Percentiles rank a stretch among this genome's conserved stretches.
Conservation (phyloP, 2,888 invertebrate species). For the Eucera pruinosa region DNA sequence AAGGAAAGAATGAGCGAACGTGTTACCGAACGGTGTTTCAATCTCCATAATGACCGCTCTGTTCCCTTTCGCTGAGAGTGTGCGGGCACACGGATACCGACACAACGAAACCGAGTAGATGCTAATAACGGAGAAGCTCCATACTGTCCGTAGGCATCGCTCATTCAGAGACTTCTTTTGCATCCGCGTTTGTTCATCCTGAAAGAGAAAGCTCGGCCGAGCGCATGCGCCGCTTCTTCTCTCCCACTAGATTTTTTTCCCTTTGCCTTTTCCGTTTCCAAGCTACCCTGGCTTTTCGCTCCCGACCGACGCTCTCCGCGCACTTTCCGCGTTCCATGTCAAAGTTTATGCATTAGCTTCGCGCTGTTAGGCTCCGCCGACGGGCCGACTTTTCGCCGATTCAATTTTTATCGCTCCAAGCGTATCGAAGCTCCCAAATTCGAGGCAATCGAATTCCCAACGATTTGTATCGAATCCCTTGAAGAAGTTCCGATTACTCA, state of each 20-base stretch:
- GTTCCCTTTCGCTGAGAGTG: constrained; percentile 59
- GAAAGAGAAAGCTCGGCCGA: constrained; percentile 56
- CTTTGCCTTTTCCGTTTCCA: constrained; percentile 21
- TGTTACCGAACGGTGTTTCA: constrained; percentile 76
- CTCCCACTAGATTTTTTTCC: constrained; percentile 5
- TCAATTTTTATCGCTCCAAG: too few relatives aligned
- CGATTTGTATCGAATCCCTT: too few relatives aligned
- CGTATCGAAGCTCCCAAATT: too few relatives aligned
- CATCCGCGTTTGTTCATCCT: constrained; percentile 73
- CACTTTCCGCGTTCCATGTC: too few relatives aligned
- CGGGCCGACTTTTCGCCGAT: too few relatives aligned
- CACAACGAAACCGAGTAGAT: constrained; percentile 73
- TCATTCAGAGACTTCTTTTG: constrained; percentile 77
- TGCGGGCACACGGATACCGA: constrained; percentile 49
- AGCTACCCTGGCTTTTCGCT: neutral
- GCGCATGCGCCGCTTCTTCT: constrained; percentile 16
- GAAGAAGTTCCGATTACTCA: too few relatives aligned
- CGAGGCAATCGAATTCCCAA: too few relatives aligned
- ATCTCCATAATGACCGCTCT: constrained; percentile 82
- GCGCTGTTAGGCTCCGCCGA: too few relatives aligned
- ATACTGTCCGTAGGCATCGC: constrained; percentile 73
- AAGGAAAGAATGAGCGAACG: constrained; percentile 64
- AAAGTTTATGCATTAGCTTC: too few relatives aligned
- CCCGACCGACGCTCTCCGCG: constrained; percentile 1
- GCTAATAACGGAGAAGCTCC: constrained; percentile 80